Conservation (phyloP, 2,888 invertebrate genomes). For the Pammene aurita region DNA sequence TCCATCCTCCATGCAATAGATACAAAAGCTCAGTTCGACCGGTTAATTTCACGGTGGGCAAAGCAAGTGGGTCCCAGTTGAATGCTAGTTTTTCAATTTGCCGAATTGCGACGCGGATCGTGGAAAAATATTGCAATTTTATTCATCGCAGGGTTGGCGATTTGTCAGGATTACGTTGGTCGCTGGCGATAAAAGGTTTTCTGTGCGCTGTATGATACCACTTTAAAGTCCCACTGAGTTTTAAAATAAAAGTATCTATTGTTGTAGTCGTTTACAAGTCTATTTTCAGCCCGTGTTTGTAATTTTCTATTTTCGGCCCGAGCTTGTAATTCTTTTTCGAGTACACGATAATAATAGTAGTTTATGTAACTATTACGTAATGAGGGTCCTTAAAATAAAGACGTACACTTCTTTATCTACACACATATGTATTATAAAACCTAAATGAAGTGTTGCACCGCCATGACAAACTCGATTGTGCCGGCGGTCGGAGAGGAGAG, state of each 20-base stretch:
- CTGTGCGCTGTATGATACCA: constrained; percentile 6
- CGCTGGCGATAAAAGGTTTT: constrained; percentile 28
- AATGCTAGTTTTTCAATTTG: constrained; percentile 60
- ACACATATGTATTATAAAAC: too few relatives aligned
- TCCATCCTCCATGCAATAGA: constrained; percentile 4
- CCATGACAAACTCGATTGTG: too few relatives aligned
- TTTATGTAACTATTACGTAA: too few relatives aligned
- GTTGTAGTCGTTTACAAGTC: too few relatives aligned
- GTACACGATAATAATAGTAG: too few relatives aligned
- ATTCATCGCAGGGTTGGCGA: constrained; percentile 48
- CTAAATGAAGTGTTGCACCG: too few relatives aligned
- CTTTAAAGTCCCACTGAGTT: constrained; percentile 10
- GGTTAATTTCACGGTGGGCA: constrained; percentile 61
- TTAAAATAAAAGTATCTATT: background rate
- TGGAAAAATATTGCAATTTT: constrained; percentile 60
- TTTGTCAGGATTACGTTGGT: constrained; percentile 38
- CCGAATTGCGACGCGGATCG: constrained; percentile 49
- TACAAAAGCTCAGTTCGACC: constrained; percentile 31
- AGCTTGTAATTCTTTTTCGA: too few relatives aligned
- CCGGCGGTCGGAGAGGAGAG: too few relatives aligned
- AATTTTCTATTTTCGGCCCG: too few relatives aligned
- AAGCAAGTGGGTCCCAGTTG: constrained; percentile 55
- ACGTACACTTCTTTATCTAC: too few relatives aligned
- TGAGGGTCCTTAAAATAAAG: too few relatives aligned
- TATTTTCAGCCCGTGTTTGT: background rate